phyloP scores from a whole-genome alignment of 2,113 vertebrate species.

The Gymnogyps californianus region DNA sequence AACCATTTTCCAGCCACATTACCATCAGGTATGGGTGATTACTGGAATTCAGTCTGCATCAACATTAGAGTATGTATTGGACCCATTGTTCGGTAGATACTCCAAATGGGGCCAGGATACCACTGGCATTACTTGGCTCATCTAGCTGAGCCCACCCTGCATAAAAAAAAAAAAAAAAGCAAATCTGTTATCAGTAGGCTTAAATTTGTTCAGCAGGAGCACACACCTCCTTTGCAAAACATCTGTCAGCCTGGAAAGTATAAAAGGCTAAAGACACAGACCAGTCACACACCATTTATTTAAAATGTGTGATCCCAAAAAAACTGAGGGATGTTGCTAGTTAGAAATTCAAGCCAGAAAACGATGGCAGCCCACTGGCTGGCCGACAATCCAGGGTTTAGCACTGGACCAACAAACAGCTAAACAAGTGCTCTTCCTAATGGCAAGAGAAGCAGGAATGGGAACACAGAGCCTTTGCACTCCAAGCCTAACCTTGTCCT shows the following conservation, averaged over 20 bases:
- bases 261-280: neutral
- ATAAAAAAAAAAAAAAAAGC: neutral
- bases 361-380: accelerated
- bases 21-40: neutral
- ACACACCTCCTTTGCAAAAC: neutral
- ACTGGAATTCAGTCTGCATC: neutral
- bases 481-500: neutral
- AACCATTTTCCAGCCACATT: neutral
- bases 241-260: neutral
- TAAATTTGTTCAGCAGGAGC: neutral
- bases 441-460: neutral
- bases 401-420: neutral
- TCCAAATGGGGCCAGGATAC: neutral
- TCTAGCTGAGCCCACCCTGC: neutral
- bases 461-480: neutral
- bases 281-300: neutral
- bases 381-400: neutral
- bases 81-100: neutral
- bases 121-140: neutral
- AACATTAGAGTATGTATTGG: too few relatives aligned
- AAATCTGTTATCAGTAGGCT: neutral
- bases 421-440: neutral
- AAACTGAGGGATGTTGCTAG: neutral
- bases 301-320: neutral
- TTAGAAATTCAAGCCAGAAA: neutral